Conservation (phyloP, 2,113 vertebrate species). For the Myiopsitta monachus region DNA sequence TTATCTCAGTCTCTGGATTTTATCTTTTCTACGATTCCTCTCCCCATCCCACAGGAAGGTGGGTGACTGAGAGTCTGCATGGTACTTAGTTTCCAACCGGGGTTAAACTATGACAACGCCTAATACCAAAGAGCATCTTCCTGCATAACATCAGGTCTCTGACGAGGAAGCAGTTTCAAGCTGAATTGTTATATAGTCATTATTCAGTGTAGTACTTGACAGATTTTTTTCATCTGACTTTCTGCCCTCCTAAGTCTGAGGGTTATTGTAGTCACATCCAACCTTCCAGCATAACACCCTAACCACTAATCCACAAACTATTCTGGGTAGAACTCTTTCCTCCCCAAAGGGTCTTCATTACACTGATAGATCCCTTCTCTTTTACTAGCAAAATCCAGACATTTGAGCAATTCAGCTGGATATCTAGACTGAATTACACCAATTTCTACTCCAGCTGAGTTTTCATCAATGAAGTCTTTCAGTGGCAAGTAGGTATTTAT, state of each 20-base stretch:
- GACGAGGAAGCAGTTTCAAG: neutral
- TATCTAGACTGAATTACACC: neutral
- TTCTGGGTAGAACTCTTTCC: neutral
- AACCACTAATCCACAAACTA: neutral
- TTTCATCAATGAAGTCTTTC: neutral
- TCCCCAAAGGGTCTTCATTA: neutral
- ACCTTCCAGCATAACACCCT: neutral
- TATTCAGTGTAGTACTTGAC: neutral
- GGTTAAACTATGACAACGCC: neutral
- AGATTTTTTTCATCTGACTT: neutral
- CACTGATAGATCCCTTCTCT: neutral
- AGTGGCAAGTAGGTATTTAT: neutral
- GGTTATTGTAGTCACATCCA: neutral
- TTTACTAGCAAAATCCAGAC: neutral
- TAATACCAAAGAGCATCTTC: neutral
- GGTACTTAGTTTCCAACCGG: neutral
- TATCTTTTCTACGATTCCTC: neutral
- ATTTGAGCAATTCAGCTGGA: neutral
- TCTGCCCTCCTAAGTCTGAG: neutral
- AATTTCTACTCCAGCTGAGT: neutral
- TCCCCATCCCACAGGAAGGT: neutral
- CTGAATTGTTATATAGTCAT: neutral
- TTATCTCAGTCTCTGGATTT: neutral
- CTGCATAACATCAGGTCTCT: neutral
- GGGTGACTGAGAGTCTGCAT: neutral